Percentiles rank a stretch among this genome's conserved stretches.
Evolutionary conservation across 2,113 vertebrate genomes (phyloP).

Genomic region (Planiliza haematocheilus): DNA sequence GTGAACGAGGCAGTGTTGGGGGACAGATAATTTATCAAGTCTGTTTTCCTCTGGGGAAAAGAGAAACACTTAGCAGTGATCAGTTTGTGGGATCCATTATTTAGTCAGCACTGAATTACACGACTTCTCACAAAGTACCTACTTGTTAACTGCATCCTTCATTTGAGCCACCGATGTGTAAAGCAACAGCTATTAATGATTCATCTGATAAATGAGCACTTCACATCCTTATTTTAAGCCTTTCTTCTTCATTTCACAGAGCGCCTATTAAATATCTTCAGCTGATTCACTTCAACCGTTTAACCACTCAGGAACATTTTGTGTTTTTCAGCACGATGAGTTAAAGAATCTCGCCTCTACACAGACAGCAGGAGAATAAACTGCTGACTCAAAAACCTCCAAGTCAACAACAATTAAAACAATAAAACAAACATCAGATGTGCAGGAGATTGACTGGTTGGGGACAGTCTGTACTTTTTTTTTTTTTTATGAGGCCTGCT

Average conservation of each 20-base stretch:
- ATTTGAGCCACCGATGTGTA: neutral
- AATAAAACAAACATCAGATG: slow-evolving; percentile 37
- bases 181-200: neutral
- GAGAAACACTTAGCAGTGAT: too few species aligned
- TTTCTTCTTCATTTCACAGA: neutral
- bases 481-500: too few species aligned
- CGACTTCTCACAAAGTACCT: slow-evolving; percentile 2
- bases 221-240: neutral
- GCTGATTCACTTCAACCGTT: too few species aligned
- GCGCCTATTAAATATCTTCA: neutral
- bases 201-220: neutral
- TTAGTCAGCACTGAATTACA: neutral
- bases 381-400: slow-evolving; percentile 11
- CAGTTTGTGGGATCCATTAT: too few species aligned
- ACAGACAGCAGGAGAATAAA: slow-evolving; percentile 11
- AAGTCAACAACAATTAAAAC: slow-evolving; percentile 19
- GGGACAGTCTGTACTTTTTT: slow-evolving; percentile 8
- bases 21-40: too few species aligned
- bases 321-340: neutral
- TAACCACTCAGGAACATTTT: neutral
- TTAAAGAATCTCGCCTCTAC: slow-evolving; percentile 13
- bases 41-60: too few species aligned
- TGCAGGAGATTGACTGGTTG: slow-evolving; percentile 14
- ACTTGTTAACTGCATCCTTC: neutral
- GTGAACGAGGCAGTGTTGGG: too few species aligned